Conservation (phyloP, 2,888 invertebrate species). For the Meteorus colon region DNA sequence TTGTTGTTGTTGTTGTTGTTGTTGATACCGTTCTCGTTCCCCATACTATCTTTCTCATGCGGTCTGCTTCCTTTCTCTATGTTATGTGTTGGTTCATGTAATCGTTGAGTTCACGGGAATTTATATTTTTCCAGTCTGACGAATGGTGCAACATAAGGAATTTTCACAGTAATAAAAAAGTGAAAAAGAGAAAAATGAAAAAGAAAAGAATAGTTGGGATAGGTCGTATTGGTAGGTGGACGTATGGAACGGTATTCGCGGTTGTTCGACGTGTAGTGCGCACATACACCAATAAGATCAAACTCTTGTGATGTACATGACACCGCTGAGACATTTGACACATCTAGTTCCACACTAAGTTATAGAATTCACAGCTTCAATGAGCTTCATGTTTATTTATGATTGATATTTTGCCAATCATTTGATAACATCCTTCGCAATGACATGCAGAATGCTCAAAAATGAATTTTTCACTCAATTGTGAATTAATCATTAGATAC, state of each 20-base stretch:
- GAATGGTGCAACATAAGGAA: slow-evolving; percentile 29
- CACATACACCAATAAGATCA: background rate
- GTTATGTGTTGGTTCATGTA: slow-evolving; percentile 41
- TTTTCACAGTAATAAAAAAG: background rate
- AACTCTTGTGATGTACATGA: background rate
- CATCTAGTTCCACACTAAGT: too few species aligned
- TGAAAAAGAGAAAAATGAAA: background rate
- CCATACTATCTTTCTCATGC: slow-evolving; percentile 47
- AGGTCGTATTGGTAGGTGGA: background rate
- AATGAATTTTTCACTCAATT: too few species aligned
- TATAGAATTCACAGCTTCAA: too few species aligned
- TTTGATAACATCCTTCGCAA: too few species aligned
- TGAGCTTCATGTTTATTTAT: too few species aligned
- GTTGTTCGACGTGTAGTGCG: background rate
- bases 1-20: background rate
- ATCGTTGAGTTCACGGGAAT: slow-evolving; percentile 45
- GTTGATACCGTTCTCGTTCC: slow-evolving; percentile 56
- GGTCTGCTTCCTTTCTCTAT: slow-evolving; percentile 46
- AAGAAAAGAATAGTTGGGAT: background rate
- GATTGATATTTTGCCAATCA: too few species aligned
- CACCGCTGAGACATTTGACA: too few species aligned
- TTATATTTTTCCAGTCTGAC: slow-evolving; percentile 38
- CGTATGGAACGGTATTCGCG: background rate
- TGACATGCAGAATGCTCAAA: too few species aligned
- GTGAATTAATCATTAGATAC: too few species aligned